These are phyloP conservation scores for Neoaliturus tenellus DNA, from an alignment of 2,888 invertebrate species.

Conservation along the genomic window DNA sequence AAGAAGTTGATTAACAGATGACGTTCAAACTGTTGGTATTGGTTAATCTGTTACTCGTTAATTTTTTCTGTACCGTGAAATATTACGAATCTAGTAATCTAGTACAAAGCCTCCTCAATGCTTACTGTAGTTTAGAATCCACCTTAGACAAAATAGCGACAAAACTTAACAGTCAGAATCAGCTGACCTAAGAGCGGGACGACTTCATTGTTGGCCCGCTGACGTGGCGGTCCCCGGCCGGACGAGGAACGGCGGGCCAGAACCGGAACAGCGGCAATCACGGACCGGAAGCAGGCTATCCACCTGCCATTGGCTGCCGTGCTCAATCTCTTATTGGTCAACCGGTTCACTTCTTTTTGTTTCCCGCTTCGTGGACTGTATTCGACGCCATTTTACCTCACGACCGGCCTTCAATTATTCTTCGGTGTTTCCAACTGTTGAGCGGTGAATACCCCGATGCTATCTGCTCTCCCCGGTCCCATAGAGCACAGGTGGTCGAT, in stretches of 20 bases:
- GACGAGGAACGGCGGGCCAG: slow-evolving; percentile 23
- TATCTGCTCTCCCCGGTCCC: slow-evolving; percentile 20
- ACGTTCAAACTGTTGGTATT: too few species aligned
- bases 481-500: slow-evolving; percentile 51
- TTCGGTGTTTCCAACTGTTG: slow-evolving; percentile 35
- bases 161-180: too few species aligned
- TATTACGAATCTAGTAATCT: too few species aligned
- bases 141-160: too few species aligned
- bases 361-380: slow-evolving; percentile 26
- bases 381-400: slow-evolving; percentile 31
- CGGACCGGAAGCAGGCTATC: slow-evolving; percentile 33
- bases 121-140: too few species aligned
- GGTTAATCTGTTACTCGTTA: too few species aligned
- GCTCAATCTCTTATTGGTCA: slow-evolving; percentile 54
- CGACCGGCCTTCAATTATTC: slow-evolving; percentile 39
- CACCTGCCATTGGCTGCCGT: slow-evolving; percentile 52
- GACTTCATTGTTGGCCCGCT: not conserved
- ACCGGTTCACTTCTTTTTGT: slow-evolving; percentile 29
- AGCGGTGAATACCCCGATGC: slow-evolving; percentile 41
- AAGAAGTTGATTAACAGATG: too few species aligned
- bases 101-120: too few species aligned
- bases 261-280: slow-evolving; percentile 44
- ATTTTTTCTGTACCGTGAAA: too few species aligned
- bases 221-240: not conserved
- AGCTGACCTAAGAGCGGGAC: not conserved